Conservation (phyloP, 1,140 invertebrate genomes). For the Listronotus bonariensis region DNA sequence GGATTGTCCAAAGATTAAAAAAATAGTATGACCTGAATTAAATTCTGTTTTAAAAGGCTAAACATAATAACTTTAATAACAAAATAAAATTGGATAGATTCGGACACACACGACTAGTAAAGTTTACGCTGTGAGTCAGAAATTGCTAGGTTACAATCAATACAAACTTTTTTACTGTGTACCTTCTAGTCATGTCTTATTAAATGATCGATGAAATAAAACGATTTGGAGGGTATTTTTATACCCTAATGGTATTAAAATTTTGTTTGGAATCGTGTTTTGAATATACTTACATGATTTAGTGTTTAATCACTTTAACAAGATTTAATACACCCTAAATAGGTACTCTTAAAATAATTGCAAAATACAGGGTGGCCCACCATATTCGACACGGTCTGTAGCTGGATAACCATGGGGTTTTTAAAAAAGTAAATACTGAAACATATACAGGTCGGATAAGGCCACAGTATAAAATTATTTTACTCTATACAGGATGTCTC, state of each 20-base stretch:
- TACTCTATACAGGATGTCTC: too few species aligned
- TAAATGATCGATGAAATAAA: background rate
- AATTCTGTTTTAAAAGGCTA: too few species aligned
- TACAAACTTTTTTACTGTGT: slow-evolving; percentile 41
- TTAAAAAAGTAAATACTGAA: too few species aligned
- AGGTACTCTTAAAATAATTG: too few species aligned
- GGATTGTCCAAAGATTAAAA: too few species aligned
- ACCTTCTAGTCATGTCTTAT: background rate
- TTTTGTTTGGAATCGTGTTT: background rate
- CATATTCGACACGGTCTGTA: too few species aligned
- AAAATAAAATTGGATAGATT: background rate
- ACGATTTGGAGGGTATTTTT: slow-evolving; percentile 7
- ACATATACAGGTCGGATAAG: too few species aligned
- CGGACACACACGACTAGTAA: background rate
- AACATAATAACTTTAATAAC: too few species aligned
- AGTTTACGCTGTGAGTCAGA: slow-evolving; percentile 40
- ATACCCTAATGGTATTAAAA: background rate
- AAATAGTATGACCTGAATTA: too few species aligned
- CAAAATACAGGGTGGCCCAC: too few species aligned
- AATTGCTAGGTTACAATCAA: slow-evolving; percentile 47
- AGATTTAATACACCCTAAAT: background rate
- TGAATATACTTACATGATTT: background rate
- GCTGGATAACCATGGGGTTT: too few species aligned
- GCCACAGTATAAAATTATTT: too few species aligned
- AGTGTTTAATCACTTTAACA: background rate